Evolutionary conservation across 2,888 invertebrate species (phyloP), one percentile per base, ranked within the genome.

Genomic region (Calephelis perditalis): DNA sequence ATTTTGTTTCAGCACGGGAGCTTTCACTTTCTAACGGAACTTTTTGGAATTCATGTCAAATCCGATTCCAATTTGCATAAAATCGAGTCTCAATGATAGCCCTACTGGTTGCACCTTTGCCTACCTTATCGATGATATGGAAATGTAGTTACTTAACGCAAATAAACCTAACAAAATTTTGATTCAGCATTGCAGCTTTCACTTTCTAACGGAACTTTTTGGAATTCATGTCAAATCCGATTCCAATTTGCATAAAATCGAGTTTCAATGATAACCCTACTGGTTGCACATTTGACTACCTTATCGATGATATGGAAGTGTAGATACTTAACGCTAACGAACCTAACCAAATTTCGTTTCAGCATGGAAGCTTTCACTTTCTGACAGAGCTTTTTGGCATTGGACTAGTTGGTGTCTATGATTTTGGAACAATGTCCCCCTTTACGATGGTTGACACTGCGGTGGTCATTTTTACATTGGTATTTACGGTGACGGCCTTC

Each of bases 381-480:
- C 70, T 80, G 0, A 65, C 73, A 0, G 76, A 76, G 52, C 69
- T 74, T 2, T 84, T 78, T 56, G 80, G 84, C 0, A 75, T 86
- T 56, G 87, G 87, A 3, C 73, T 79, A 52, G 69, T 86, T 43
- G 84, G 84, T 7, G 68, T 81, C 10, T 80, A 81, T 59, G 86
- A 87, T 66, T 82, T 81, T 59, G 79, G 77, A 2, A 70, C 71
- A 0, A 73, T 83, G 65, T 85, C 84, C 0, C 73, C 82, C 0
- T 80, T 68, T 58, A 83, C 77, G 1, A 81, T 82, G 80, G 69
- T 81, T 5, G 86, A 87, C 61, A 86, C 80, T 26, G 81, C 84
- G 3, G 75, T 81, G 2, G 65, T 86, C 0, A 68, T 85, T 37
- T 85, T 79, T 65, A 68, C 75, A 7, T 59, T 79, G n/a, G 43